A percentile compares a stretch with the other conserved stretches of the same genome.
Evolutionary conservation across 2,113 vertebrate genomes (phyloP).

Genomic region (Crotalus helleri): DNA sequence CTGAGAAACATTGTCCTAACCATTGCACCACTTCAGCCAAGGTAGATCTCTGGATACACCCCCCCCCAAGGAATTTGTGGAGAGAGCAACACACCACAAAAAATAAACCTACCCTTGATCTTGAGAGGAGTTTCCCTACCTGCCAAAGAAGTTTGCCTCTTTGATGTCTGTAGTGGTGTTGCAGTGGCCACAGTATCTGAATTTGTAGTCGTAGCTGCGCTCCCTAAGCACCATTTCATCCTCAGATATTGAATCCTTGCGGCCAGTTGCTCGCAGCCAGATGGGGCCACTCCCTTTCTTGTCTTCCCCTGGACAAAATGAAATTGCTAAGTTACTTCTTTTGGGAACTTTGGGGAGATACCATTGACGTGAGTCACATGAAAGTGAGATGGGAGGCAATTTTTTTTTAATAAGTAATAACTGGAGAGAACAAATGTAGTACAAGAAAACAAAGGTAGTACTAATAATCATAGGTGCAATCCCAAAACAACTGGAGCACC

Average conservation of each 20-base stretch:
- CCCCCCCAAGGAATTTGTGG: background rate
- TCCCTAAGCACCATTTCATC: conserved; percentile 92
- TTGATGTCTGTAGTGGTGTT: conserved; percentile 99
- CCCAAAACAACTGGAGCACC: background rate
- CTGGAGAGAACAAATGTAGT: too few species aligned
- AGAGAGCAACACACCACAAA: background rate
- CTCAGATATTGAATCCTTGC: conserved; percentile 92
- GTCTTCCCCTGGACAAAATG: conserved; percentile 76
- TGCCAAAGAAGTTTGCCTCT: conserved; percentile 98
- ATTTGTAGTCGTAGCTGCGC: conserved; percentile 95
- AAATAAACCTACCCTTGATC: background rate
- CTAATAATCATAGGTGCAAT: background rate
- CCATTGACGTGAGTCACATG: background rate
- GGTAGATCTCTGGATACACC: background rate
- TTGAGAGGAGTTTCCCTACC: conserved; percentile 66
- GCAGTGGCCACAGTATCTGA: conserved; percentile 97
- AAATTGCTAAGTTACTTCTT: background rate
- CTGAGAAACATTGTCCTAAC: too few species aligned
- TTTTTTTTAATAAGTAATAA: too few species aligned
- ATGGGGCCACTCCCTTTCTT: conserved; percentile 86
- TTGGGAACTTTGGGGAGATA: too few species aligned
- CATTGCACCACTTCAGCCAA: too few species aligned
- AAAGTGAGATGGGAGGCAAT: background rate
- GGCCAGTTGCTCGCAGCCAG: conserved; percentile 84
- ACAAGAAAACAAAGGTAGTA: too few species aligned